These are phyloP conservation scores for Aphodius granarius DNA, from an alignment of 2,888 invertebrate species.

Conservation along the genomic window DNA sequence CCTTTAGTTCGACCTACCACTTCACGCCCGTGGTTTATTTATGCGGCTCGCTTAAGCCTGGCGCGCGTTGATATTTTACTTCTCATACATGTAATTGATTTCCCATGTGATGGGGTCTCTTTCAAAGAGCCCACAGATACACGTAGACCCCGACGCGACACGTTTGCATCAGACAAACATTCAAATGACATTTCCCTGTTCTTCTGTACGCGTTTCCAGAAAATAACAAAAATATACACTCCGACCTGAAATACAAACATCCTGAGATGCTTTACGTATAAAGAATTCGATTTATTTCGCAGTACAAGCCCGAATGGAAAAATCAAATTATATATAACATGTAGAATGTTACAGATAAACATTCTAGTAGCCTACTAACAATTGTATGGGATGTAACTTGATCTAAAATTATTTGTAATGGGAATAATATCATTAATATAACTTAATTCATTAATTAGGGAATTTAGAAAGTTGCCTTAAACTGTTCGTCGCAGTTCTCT, in stretches of 20 bases:
- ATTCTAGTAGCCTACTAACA: no score
- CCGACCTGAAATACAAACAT: neutral
- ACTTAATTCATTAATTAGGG: no score
- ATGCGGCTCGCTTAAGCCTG: neutral
- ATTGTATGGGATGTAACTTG: no score
- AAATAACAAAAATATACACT: neutral
- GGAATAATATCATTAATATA: no score
- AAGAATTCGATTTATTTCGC: no score
- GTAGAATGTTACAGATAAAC: no score
- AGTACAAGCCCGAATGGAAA: no score
- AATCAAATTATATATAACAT: no score
- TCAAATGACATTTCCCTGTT: neutral
- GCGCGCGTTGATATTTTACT: slow-evolving; percentile 30
- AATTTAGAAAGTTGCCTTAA: no score
- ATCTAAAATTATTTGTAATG: no score
- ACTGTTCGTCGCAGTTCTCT: no score
- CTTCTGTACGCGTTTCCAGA: neutral
- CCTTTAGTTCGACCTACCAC: neutral
- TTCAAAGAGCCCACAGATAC: slow-evolving; percentile 5
- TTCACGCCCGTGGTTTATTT: neutral
- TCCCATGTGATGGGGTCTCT: slow-evolving; percentile 34
- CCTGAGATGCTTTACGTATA: neutral
- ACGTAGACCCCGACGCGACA: neutral
- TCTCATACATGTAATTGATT: slow-evolving; percentile 38
- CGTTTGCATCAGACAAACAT: neutral